Percentiles rank a stretch among this genome's conserved stretches.
phyloP scores from a whole-genome alignment of 2,888 invertebrate genomes.

The Leucozona laternaria region DNA sequence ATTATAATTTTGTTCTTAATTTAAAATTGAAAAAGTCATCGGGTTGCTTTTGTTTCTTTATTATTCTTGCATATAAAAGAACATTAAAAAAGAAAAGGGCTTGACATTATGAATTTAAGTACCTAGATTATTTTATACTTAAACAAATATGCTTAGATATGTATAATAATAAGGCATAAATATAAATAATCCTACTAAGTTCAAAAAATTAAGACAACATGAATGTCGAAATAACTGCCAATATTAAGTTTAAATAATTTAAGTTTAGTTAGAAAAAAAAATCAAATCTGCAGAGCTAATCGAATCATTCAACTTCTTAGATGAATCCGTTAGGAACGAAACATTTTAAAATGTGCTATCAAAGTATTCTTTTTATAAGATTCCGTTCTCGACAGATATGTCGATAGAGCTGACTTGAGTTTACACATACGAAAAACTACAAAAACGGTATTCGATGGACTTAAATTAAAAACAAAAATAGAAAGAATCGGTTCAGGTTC shows the following conservation, averaged over 20 bases:
- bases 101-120: not conserved
- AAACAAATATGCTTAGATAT: slow-evolving; percentile 16
- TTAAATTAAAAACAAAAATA: not conserved
- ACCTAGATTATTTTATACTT: slow-evolving; percentile 25
- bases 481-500: slow-evolving; percentile 38
- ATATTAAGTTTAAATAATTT: slow-evolving; percentile 52
- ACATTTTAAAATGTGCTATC: not conserved
- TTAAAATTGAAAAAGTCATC: slow-evolving; percentile 15
- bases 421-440: not conserved
- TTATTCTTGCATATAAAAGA: not conserved
- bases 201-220: slow-evolving; percentile 9
- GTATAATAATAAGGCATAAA: not conserved
- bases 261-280: slow-evolving; percentile 47
- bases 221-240: slow-evolving; percentile 58
- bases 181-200: slow-evolving; percentile 33
- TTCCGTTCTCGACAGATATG: not conserved
- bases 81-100: not conserved
- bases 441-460: slow-evolving; percentile 28
- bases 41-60: not conserved
- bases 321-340: slow-evolving; percentile 12
- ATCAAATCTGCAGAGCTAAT: slow-evolving; percentile 43
- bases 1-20: not conserved
- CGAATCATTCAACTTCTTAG: slow-evolving; percentile 25
- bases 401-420: not conserved
- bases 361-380: not conserved